Percentiles rank a stretch among this genome's conserved stretches.
Evolutionary conservation across 2,888 invertebrate species (phyloP).

Genomic region (Ormyrus pomaceus): DNA sequence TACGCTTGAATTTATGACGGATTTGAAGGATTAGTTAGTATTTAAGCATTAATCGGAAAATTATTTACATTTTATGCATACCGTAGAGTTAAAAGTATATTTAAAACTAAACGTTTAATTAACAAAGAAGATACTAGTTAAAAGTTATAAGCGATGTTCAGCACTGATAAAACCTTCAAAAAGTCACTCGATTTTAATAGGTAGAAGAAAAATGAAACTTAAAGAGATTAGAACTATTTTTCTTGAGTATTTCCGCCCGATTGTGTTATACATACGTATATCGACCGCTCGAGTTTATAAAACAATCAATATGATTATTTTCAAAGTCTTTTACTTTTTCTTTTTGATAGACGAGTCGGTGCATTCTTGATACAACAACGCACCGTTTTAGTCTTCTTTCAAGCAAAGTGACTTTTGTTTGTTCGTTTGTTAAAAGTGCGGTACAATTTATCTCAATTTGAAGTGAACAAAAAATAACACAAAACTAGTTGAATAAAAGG

Average conservation of each 20-base stretch:
- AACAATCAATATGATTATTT: constrained; percentile 71
- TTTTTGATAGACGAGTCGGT: constrained; percentile 57
- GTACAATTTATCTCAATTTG: constrained; percentile 23
- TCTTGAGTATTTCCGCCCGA: constrained; percentile 49
- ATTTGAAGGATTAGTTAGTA: too few relatives aligned
- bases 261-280: constrained; percentile 35
- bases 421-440: constrained; percentile 38
- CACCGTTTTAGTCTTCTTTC: constrained; percentile 28
- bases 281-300: constrained; percentile 63
- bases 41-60: too few relatives aligned
- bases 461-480: constrained; percentile 30
- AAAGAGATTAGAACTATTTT: constrained; percentile 31
- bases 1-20: too few relatives aligned
- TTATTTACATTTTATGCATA: not conserved
- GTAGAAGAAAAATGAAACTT: constrained; percentile 3
- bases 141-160: constrained; percentile 23
- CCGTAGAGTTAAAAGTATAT: not conserved
- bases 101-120: not conserved
- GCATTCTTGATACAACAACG: constrained; percentile 71
- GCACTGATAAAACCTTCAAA: constrained; percentile 11
- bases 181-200: constrained; percentile 8
- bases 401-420: constrained; percentile 17
- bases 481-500: constrained; percentile 31
- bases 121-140: not conserved
- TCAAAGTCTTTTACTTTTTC: constrained; percentile 43